phyloP scores from a whole-genome alignment of 2,888 invertebrate species.

The Sinodicranocentrus sp. region DNA sequence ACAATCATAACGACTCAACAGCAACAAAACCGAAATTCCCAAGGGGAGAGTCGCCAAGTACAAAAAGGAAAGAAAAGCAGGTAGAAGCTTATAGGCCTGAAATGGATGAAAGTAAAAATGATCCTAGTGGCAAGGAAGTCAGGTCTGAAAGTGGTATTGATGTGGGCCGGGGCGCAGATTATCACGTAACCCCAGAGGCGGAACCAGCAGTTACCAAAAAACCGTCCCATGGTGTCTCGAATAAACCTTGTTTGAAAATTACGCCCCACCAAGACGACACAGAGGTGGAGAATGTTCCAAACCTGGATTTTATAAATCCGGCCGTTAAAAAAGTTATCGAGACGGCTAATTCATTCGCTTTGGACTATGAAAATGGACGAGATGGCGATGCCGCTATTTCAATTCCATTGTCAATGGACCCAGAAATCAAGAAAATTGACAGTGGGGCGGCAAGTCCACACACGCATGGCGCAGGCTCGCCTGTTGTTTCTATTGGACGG shows the following conservation, averaged over 20 bases:
- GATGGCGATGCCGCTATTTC: conserved; percentile 75
- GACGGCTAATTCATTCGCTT: conserved; percentile 74
- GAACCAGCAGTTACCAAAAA: conserved; percentile 65
- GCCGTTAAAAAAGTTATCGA: conserved; percentile 77
- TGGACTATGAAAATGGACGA: conserved; percentile 74
- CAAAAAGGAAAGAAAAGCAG: conserved; percentile 67
- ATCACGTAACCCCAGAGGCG: conserved; percentile 59
- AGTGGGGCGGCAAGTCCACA: conserved; percentile 68
- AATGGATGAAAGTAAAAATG: conserved; percentile 66
- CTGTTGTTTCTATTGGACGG: conserved; percentile 65
- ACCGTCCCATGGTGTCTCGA: conserved; percentile 68
- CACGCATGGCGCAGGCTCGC: conserved; percentile 58
- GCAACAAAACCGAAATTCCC: conserved; percentile 72
- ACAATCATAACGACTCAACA: conserved; percentile 75
- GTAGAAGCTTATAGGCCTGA: conserved; percentile 34
- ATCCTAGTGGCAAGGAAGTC: conserved; percentile 77
- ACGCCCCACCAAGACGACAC: conserved; percentile 75
- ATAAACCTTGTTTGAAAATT: conserved; percentile 73
- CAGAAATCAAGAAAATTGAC: conserved; percentile 72
- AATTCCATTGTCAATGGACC: conserved; percentile 76
- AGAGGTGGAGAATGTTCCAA: conserved; percentile 76
- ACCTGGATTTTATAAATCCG: conserved; percentile 78
- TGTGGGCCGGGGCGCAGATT: conserved; percentile 79
- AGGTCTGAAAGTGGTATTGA: conserved; percentile 80
- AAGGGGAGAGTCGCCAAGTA: conserved; percentile 72